phyloP scores from a whole-genome alignment of 2,797 vertebrate species.

The Steatocranus sp. region DNA sequence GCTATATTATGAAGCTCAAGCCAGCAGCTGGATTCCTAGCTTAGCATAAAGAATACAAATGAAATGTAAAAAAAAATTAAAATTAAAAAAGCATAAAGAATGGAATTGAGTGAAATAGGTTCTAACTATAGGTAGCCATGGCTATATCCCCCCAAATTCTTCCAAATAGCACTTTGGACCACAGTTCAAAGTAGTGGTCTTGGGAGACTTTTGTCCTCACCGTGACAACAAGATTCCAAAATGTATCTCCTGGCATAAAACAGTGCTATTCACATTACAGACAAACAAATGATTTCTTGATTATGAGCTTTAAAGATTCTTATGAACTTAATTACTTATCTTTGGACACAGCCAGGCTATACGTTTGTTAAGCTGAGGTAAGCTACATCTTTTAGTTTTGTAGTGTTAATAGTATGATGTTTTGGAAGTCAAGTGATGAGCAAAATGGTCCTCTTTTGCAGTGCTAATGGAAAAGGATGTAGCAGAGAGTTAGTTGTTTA shows the following conservation, averaged over 20 bases:
- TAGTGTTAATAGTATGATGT: not conserved
- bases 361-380: not conserved
- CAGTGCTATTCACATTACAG: not conserved
- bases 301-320: not conserved
- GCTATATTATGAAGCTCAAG: not conserved
- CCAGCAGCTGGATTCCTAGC: not conserved
- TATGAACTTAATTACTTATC: not conserved
- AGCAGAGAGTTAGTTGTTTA: not conserved
- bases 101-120: not conserved
- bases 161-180: not conserved
- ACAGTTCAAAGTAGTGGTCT: not conserved
- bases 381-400: not conserved
- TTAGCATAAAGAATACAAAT: not conserved
- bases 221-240: not conserved
- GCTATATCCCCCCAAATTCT: not conserved
- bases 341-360: not conserved
- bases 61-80: not conserved
- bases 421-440: not conserved
- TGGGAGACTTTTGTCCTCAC: not conserved
- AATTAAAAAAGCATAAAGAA: not conserved
- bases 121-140: not conserved
- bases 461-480: not conserved
- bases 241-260: not conserved
- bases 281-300: not conserved
- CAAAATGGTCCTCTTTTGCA: not conserved